Base-by-base conservation (phyloP, 2,113 vertebrate species). In the Archocentrus centrarchus region DNA sequence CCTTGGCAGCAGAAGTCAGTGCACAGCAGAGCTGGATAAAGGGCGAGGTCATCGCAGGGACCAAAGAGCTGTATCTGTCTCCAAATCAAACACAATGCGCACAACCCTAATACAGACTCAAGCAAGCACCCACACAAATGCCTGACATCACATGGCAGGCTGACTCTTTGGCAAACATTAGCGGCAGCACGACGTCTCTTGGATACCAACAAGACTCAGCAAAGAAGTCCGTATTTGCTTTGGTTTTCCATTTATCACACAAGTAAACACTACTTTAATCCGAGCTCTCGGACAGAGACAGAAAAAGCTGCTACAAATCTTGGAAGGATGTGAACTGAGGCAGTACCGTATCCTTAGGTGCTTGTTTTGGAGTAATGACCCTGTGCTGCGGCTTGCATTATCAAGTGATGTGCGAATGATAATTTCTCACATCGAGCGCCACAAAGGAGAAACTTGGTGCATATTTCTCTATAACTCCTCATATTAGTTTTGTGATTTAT, bases 191-290 rank as follows among this genome's bases (percentile, higher is more conserved):
- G 24, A 11, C 13, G 3, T n/a, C n/a, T 86, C 55, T 73, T 30
- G 5, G 58, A 63, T 57, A 75, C 22, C 2, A 6, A 35, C 1
- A 27, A 3, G 6, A 76, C 55, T 39, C 8, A 1, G 47, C 35
- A n/a, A 14, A 39, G 5, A 60, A 11, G 39, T 20, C 11, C 17
- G n/a, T 68, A 3, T 81, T 78, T 81, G 53, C 35, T 66, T 78
- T 22, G 62, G 80, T 57, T 86, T 86, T 73, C 17, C 30, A 20
- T 66, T 47, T 64, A 30, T 57, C 3, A 44, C 60, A 44, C 27
- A 66, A 68, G 55, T 62, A 75, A 85, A 85, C 77, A 78, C 11
- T 2, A n/a, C 60, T 76, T 24, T 66, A n/a, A 88, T 64, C 24
- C 0, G 0, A 41, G 14, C 30, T 59, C 14, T 59, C 18, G 39